These are phyloP conservation scores for Nycticorax nycticorax DNA, from an alignment of 2,113 vertebrate species.

Conservation along the genomic window DNA sequence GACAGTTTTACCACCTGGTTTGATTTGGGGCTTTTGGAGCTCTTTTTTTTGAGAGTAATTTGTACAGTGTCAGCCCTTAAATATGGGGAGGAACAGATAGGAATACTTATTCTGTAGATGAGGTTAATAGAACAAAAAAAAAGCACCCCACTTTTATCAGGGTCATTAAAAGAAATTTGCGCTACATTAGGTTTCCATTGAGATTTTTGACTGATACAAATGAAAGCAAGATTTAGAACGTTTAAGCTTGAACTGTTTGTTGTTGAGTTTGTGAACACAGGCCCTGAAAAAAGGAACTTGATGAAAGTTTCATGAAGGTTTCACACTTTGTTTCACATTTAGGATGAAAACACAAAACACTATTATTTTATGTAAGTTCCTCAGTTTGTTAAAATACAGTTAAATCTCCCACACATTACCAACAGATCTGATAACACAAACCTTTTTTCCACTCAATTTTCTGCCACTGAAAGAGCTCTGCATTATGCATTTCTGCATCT, in stretches of 20 bases:
- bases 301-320: background rate
- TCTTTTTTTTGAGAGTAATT: background rate
- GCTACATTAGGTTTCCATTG: background rate
- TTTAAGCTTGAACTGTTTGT: background rate
- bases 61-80: background rate
- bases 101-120: background rate
- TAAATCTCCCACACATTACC: background rate
- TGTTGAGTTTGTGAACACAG: background rate
- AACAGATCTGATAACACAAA: background rate
- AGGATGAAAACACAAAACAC: background rate
- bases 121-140: background rate
- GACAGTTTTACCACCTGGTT: background rate
- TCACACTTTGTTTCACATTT: background rate
- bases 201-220: slow-evolving; percentile 20
- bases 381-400: background rate
- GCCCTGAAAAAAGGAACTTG: background rate
- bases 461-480: background rate
- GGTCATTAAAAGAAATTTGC: background rate
- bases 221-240: background rate
- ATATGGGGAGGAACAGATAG: background rate
- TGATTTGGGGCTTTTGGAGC: background rate
- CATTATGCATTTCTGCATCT: background rate
- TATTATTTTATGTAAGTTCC: background rate
- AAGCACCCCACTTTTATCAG: background rate
- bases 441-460: background rate